A percentile compares a stretch with the other conserved stretches of the same genome.
These are phyloP conservation scores for Salvator merianae DNA, from an alignment of 2,113 vertebrate species.

Conservation along the genomic window DNA sequence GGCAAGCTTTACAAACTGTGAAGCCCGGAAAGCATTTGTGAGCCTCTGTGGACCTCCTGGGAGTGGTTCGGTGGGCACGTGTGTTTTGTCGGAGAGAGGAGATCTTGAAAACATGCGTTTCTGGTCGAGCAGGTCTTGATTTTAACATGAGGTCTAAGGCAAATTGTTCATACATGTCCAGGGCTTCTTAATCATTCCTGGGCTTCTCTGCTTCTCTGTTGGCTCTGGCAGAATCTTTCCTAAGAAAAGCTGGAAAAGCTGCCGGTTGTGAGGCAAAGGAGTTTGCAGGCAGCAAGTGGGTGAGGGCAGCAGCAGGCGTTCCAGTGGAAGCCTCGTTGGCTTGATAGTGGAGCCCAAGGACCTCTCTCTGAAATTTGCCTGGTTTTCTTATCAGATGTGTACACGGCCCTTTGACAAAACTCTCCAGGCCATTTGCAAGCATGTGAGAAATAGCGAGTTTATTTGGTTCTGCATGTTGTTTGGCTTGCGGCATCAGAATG, in stretches of 20 bases:
- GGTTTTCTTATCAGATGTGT: too few species aligned
- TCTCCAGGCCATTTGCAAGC: too few species aligned
- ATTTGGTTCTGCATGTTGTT: not conserved
- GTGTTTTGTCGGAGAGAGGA: conserved; percentile 7
- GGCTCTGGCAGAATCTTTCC: not conserved
- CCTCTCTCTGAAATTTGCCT: too few species aligned
- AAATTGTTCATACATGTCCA: not conserved
- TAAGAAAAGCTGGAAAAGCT: too few species aligned
- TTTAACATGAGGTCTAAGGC: not conserved
- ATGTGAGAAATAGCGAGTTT: not conserved
- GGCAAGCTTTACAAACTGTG: conserved; percentile 56
- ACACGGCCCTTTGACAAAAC: too few species aligned
- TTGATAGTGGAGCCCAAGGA: too few species aligned
- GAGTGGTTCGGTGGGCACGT: conserved; percentile 17
- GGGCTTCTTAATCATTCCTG: not conserved
- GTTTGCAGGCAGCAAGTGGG: not conserved
- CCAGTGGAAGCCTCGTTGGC: not conserved
- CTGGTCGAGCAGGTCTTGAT: conserved; percentile 36
- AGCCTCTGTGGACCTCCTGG: not conserved
- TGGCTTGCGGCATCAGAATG: not conserved
- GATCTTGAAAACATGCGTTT: conserved; percentile 37
- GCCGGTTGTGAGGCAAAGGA: too few species aligned
- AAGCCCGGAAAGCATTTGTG: not conserved
- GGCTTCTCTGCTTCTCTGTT: too few species aligned
- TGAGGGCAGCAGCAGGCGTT: not conserved